Evolutionary conservation across 1,140 invertebrate species (phyloP).

Genomic region (Achatina immaculata): DNA sequence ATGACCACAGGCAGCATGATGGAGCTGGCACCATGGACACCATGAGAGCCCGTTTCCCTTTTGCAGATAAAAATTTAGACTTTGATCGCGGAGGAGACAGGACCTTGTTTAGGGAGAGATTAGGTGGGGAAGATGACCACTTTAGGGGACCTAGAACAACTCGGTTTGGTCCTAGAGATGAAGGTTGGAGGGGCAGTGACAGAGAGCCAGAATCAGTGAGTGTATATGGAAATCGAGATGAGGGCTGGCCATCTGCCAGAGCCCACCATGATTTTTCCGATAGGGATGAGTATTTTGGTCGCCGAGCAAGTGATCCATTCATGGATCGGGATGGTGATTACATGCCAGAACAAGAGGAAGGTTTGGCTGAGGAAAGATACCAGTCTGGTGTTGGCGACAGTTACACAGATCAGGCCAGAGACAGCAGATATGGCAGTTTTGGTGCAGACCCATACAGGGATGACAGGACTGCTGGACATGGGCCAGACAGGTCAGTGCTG

Average conservation of each 20-base stretch:
- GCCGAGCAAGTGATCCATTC: background rate
- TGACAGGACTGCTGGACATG: background rate
- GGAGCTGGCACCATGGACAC: background rate
- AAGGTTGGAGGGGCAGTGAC: background rate
- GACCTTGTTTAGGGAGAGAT: background rate
- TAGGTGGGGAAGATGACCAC: background rate
- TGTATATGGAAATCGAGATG: background rate
- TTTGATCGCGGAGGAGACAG: background rate
- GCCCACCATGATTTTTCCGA: background rate
- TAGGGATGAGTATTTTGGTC: background rate
- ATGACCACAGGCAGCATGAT: background rate
- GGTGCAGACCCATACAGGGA: background rate
- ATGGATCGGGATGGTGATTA: background rate
- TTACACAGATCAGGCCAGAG: background rate
- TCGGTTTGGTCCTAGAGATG: constrained; percentile 1
- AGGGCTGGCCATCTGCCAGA: background rate
- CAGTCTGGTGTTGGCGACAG: constrained; percentile 20
- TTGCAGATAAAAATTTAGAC: background rate
- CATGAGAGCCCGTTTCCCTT: too few relatives aligned
- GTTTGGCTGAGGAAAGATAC: constrained; percentile 23
- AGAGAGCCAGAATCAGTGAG: background rate
- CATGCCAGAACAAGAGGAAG: background rate
- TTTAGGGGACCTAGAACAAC: background rate
- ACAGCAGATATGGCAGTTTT: background rate
- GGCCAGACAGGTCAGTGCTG: background rate